phyloP scores from a whole-genome alignment of 2,797 vertebrate genomes.

The Alectoris magna region DNA sequence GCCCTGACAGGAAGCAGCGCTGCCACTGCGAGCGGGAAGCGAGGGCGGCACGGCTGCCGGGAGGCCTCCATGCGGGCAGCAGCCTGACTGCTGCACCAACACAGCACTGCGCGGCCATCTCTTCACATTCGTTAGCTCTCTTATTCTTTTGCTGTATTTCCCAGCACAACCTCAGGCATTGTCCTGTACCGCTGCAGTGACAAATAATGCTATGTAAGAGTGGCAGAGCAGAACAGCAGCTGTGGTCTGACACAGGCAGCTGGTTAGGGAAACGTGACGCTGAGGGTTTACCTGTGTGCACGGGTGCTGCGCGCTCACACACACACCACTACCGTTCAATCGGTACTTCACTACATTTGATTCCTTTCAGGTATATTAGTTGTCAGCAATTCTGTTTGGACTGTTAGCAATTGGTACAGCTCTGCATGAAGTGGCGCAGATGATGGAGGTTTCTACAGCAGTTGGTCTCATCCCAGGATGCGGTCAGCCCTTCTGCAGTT shows the following conservation, averaged over 20 bases:
- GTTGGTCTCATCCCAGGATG: neutral
- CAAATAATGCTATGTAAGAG: neutral
- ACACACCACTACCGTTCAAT: fast-evolving
- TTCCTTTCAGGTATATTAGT: neutral
- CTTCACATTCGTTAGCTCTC: neutral
- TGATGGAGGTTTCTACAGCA: neutral
- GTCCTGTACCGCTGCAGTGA: neutral
- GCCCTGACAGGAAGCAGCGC: conserved; percentile 55
- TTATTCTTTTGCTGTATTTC: neutral
- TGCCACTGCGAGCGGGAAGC: neutral
- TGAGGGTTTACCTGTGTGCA: neutral
- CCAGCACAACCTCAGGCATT: neutral
- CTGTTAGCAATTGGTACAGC: neutral
- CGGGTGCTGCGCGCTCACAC: neutral
- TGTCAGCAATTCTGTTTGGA: neutral
- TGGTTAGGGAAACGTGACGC: neutral
- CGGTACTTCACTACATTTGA: fast-evolving
- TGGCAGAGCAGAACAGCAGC: neutral
- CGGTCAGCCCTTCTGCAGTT: neutral
- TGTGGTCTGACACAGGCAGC: neutral
- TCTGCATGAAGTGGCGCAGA: neutral
- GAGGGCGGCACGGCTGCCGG: neutral
- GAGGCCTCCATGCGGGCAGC: neutral
- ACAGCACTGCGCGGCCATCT: neutral
- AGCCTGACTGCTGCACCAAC: too few relatives aligned